Evolutionary conservation across 2,888 invertebrate genomes (phyloP).

Genomic region (Fissipunctia ypsillon): DNA sequence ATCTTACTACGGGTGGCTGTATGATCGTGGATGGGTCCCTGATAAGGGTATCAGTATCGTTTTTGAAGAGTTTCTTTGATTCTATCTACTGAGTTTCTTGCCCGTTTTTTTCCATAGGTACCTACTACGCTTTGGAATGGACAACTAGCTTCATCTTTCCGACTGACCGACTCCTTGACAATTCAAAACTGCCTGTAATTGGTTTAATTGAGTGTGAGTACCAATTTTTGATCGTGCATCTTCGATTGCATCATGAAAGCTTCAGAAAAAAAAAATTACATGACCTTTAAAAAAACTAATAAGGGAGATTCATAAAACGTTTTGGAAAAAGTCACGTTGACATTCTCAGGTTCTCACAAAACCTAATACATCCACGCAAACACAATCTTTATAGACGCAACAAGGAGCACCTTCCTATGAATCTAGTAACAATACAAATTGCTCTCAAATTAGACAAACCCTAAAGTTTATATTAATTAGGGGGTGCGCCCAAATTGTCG

Average conservation of each 20-base stretch:
- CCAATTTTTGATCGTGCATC: not conserved
- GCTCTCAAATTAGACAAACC: constrained; percentile 52
- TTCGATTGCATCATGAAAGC: not conserved
- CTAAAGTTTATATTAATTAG: constrained; percentile 66
- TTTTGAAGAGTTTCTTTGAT: not conserved
- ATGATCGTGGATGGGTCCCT: not conserved
- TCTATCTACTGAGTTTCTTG: no score
- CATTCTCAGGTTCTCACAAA: not conserved
- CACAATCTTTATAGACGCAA: not conserved
- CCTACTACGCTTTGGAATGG: no score
- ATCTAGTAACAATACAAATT: constrained; percentile 52
- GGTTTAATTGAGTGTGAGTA: no score
- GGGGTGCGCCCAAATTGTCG: constrained; percentile 60
- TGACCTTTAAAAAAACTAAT: no score
- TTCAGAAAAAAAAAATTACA: not conserved
- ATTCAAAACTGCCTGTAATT: no score
- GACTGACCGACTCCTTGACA: no score
- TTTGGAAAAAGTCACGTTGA: no score
- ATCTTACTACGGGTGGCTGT: constrained; percentile 1
- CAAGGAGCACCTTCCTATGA: not conserved
- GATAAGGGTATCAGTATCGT: not conserved
- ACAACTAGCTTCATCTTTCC: no score
- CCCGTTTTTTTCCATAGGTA: no score
- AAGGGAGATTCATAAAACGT: not conserved
- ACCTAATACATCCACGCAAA: not conserved